Percentiles rank a stretch among this genome's conserved stretches.
Conservation (phyloP, 2,113 vertebrate genomes). For the Corythaeola cristata region DNA sequence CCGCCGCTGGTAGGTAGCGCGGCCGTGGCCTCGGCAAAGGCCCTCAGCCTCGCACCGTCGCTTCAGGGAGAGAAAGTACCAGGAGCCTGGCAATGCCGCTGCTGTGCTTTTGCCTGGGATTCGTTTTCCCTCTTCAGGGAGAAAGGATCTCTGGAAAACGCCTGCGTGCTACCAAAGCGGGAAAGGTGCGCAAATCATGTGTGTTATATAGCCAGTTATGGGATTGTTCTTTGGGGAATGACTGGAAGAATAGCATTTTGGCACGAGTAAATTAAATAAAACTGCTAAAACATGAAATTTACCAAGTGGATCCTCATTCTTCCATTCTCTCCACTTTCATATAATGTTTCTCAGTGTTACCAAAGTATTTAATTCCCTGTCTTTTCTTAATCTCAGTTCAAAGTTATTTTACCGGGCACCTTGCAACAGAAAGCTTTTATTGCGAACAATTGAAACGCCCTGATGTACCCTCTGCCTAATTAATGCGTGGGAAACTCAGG, state of each 20-base stretch:
- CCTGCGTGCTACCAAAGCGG: fast-evolving
- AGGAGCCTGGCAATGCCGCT: fast-evolving
- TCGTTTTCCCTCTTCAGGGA: not conserved
- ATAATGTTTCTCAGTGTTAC: not conserved
- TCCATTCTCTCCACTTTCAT: not conserved
- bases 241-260: not conserved
- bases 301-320: not conserved
- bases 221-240: not conserved
- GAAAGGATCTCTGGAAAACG: not conserved
- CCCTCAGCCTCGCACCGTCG: fast-evolving
- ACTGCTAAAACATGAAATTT: not conserved
- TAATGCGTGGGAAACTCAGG: not conserved
- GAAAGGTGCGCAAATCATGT: not conserved
- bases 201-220: not conserved
- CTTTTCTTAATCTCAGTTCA: not conserved
- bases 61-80: not conserved
- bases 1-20: fast-evolving
- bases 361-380: not conserved
- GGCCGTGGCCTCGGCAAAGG: not conserved
- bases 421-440: not conserved
- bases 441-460: not conserved
- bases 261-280: not conserved
- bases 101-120: not conserved
- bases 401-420: not conserved
- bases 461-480: not conserved